phyloP scores from a whole-genome alignment of 1,140 invertebrate species.

The Rhopalosiphum padi region DNA sequence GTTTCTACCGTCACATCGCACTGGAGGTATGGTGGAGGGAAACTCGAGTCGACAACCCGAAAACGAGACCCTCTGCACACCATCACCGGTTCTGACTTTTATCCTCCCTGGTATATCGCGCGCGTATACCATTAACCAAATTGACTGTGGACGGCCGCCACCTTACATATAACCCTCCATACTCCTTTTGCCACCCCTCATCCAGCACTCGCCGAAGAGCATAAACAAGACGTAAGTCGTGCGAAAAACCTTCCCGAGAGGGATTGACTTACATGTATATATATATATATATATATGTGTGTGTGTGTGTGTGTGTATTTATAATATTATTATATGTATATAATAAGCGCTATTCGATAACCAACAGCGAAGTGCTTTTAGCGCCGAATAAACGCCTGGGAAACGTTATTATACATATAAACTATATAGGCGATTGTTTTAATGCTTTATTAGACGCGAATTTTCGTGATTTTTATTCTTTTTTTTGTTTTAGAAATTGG shows the following conservation, averaged over 20 bases:
- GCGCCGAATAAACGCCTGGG: conserved; percentile 1
- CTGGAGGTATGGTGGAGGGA: not conserved
- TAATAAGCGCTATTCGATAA: conserved; percentile 49
- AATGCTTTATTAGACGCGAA: not conserved
- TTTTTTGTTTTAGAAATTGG: not conserved
- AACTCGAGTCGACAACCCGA: conserved; percentile 55
- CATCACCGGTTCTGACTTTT: conserved; percentile 1
- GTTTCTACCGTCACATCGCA: not conserved
- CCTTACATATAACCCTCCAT: not conserved
- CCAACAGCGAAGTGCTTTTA: conserved; percentile 53
- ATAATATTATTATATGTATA: not conserved
- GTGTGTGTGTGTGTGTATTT: not conserved
- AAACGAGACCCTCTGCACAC: conserved; percentile 37
- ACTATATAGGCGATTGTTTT: not conserved
- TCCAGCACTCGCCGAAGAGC: not conserved
- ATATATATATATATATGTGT: not conserved
- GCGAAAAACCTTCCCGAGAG: conserved; percentile 33
- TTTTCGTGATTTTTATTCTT: not conserved
- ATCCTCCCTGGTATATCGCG: not conserved
- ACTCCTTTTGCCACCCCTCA: no score
- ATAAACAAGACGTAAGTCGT: conserved; percentile 21
- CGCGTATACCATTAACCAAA: conserved; percentile 56
- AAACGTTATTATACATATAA: not conserved
- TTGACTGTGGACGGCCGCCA: conserved; percentile 52
- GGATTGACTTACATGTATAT: not conserved